A percentile compares a stretch with the other conserved stretches of the same genome.
phyloP scores from a whole-genome alignment of 1,140 invertebrate species.

The Mamestra configurata region DNA sequence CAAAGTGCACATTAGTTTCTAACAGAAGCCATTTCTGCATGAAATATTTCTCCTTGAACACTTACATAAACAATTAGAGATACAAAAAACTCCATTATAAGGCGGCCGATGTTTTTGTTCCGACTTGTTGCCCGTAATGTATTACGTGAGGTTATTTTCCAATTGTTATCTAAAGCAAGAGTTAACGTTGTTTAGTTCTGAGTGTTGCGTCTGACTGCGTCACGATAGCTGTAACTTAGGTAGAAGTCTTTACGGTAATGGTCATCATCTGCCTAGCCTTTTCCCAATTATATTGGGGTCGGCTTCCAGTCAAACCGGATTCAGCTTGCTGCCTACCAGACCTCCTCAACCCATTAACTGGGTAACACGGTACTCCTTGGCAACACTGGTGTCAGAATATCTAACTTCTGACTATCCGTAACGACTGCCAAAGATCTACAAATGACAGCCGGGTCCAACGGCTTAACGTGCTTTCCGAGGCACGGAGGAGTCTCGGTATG shows the following conservation, averaged over 20 bases:
- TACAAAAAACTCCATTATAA: conserved; percentile 38
- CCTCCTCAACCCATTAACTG: no score
- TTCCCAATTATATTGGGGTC: no score
- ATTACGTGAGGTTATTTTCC: conserved; percentile 70
- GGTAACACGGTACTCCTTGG: no score
- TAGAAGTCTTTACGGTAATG: neutral
- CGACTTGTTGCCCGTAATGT: conserved; percentile 60
- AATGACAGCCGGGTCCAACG: no score
- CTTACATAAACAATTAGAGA: conserved; percentile 43
- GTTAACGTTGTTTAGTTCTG: conserved; percentile 37
- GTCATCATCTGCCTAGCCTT: no score
- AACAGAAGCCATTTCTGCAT: neutral
- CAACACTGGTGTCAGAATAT: no score
- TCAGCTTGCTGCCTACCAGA: no score
- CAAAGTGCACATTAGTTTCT: neutral
- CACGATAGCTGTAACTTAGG: neutral
- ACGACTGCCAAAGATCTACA: no score
- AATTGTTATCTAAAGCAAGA: conserved; percentile 54
- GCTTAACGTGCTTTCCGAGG: no score
- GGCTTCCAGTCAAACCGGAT: no score
- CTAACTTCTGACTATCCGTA: no score
- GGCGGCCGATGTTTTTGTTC: conserved; percentile 52
- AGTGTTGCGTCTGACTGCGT: conserved; percentile 6
- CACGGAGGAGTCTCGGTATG: no score
- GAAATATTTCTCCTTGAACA: conserved; percentile 35